Conservation (phyloP, 2,888 invertebrate genomes). For the Rhagium mordax region DNA sequence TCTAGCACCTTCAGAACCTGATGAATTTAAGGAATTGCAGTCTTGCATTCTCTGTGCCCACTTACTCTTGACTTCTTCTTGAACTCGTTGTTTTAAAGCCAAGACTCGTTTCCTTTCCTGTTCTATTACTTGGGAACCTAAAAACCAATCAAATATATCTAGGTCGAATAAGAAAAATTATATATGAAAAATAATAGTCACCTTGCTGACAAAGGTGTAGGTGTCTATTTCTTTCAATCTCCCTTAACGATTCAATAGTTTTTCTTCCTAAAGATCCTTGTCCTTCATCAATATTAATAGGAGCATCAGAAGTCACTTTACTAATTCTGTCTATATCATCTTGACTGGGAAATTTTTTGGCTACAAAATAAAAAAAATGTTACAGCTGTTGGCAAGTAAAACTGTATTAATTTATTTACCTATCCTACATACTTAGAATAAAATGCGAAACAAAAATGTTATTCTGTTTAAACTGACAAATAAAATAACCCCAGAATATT, state of each 20-base stretch:
- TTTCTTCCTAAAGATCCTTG: conserved; percentile 82
- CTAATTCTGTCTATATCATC: conserved; percentile 91
- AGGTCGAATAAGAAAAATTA: not conserved
- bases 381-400: not conserved
- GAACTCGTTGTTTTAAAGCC: conserved; percentile 88
- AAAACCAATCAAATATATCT: conserved; percentile 35
- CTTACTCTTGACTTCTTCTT: conserved; percentile 90
- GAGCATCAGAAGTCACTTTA: conserved; percentile 89
- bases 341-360: conserved; percentile 77
- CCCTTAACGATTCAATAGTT: conserved; percentile 89
- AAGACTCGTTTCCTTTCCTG: conserved; percentile 90
- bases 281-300: conserved; percentile 80
- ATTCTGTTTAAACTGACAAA: not conserved
- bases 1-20: conserved; percentile 62
- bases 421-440: not conserved
- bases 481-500: not conserved
- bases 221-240: conserved; percentile 90
- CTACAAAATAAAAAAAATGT: conserved; percentile 42
- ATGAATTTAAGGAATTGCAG: conserved; percentile 74
- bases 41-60: conserved; percentile 81
- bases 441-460: not conserved
- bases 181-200: conserved; percentile 63
- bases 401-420: not conserved
- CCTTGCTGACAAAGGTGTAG: conserved; percentile 93
- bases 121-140: conserved; percentile 93